Base-by-base conservation (phyloP, 2,888 invertebrate species). In the Neoascia interrupta region DNA sequence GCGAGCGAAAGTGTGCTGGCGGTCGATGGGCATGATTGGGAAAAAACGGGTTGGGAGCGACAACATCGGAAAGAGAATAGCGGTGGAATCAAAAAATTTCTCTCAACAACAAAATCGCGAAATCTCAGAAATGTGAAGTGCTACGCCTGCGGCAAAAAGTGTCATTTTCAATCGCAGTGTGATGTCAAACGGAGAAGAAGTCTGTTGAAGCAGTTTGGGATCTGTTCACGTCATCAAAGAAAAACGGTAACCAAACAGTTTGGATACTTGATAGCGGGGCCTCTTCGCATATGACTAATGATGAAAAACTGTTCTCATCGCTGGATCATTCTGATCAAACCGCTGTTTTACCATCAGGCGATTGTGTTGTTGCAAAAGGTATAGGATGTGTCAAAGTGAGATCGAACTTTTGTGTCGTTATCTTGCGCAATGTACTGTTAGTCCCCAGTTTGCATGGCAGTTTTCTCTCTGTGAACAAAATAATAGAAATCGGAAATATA, bases 261-360 rank as follows among this genome's bases (percentile, higher is more conserved):
- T 51, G 60, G 51, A 70, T 70, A 36, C 18, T 60, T n/a, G 60
- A 70, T 18, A 61, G 60, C 15, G 53, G 60, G 16, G 58, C 58
- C 5, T 66, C 45, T 8, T 43, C 54, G 10, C 54, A 66, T 34
- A 54, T 54, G 53, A 39, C 15, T 15, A 11, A 15, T 5, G 28
- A 41, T 23, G 11, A 47, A 39, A 15, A 18, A 16, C 18, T 16
- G 10, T 39, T n/a, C 41, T 21, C 21, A n/a, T 8, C 11, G 10
- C 11, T 58, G 2, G 26, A 31, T n/a, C 10, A 31, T 8, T n/a
- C 8, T 31, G 3, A 8, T 3, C 31, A 31, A 31, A 4, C 8
- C 31, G 10, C 64, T 15, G 16, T 19, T 2, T 13, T 63, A 15
- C 63, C 72, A 15, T 39, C 56, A 11, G 63, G 63, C 28, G 56